phyloP scores from a whole-genome alignment of 2,888 invertebrate genomes.

The Crematogaster levior region DNA sequence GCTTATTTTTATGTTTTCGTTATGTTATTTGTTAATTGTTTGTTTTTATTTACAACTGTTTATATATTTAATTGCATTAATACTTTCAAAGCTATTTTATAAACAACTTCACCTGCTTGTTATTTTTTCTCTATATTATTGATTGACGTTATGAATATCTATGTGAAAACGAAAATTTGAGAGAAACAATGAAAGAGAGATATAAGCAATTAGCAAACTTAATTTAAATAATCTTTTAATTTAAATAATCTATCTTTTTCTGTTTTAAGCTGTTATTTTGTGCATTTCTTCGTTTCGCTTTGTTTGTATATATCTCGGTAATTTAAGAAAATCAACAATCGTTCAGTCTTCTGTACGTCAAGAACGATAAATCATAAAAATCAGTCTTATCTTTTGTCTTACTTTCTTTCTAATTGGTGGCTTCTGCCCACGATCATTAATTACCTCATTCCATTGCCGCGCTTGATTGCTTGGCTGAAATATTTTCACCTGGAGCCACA shows the following conservation, averaged over 20 bases:
- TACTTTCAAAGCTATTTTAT: not conserved
- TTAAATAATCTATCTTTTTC: not conserved
- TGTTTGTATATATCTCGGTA: not conserved
- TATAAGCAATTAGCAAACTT: too few species aligned
- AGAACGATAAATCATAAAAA: conserved; percentile 42
- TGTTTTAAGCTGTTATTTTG: not conserved
- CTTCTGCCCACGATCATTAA: conserved; percentile 43
- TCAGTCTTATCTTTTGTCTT: conserved; percentile 36
- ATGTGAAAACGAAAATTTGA: not conserved
- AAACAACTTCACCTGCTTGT: not conserved
- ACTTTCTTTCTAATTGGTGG: conserved; percentile 27
- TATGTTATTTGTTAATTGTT: not conserved
- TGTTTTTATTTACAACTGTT: not conserved
- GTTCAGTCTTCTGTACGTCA: not conserved
- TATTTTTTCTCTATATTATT: not conserved
- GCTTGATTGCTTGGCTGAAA: conserved; percentile 42
- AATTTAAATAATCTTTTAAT: too few species aligned
- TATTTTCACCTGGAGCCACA: conserved; percentile 45
- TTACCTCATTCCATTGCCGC: conserved; percentile 38
- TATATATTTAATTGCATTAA: not conserved
- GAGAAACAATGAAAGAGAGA: not conserved
- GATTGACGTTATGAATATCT: not conserved
- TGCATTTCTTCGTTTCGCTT: conserved; percentile 2
- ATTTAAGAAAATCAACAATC: conserved; percentile 47
- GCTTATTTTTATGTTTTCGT: not conserved